Conservation (phyloP, 1,140 invertebrate genomes). For the Hycleus cichorii region DNA sequence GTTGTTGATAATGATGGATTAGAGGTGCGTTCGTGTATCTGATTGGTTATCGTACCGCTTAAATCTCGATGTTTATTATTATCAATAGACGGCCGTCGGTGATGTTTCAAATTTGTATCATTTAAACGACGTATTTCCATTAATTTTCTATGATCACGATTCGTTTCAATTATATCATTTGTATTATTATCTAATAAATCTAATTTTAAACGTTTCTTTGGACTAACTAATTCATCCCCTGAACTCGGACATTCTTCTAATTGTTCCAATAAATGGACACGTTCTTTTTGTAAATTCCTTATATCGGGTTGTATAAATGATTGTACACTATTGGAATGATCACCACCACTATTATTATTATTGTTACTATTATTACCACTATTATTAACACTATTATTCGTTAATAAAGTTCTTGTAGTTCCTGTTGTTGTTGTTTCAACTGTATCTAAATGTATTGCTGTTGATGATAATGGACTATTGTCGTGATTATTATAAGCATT, state of each 20-base stretch:
- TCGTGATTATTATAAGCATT: background rate
- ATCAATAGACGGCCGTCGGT: conserved; percentile 47
- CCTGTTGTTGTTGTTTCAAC: background rate
- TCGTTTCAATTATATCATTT: conserved; percentile 40
- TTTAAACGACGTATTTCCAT: conserved; percentile 49
- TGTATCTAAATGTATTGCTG: conserved; percentile 22
- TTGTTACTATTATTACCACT: no score
- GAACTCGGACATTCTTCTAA: conserved; percentile 65
- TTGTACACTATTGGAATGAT: conserved; percentile 6
- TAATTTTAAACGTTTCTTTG: conserved; percentile 57
- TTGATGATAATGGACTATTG: conserved; percentile 25
- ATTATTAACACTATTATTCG: no score
- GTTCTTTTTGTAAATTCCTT: conserved; percentile 60
- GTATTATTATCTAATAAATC: conserved; percentile 46
- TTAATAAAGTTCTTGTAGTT: conserved; percentile 15
- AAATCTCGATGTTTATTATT: conserved; percentile 33
- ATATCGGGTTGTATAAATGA: conserved; percentile 49
- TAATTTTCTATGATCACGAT: conserved; percentile 45
- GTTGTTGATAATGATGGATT: no score
- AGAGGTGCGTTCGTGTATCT: background rate
- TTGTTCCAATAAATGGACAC: conserved; percentile 61
- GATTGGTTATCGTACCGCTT: conserved; percentile 24
- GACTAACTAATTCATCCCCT: conserved; percentile 58
- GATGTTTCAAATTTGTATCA: conserved; percentile 46
- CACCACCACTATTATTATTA: no score